Conservation (phyloP, 1,140 invertebrate species). For the Bombus sibiricus region DNA sequence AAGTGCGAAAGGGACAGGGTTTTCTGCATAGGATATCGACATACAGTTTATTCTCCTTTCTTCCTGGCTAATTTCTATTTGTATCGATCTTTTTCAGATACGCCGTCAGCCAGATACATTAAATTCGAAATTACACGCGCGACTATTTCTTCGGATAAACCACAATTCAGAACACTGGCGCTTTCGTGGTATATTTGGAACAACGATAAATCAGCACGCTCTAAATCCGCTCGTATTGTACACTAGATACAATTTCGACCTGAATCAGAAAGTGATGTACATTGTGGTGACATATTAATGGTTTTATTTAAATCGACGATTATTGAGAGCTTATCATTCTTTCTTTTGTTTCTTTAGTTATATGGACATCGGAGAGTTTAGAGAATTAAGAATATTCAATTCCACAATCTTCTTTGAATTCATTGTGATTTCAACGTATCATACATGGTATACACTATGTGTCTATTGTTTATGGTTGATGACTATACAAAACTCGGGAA, state of each 20-base stretch:
- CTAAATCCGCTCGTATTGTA: neutral
- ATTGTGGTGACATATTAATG: neutral
- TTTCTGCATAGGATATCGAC: neutral
- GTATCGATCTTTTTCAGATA: neutral
- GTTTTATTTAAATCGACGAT: too few relatives aligned
- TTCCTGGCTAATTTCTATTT: neutral
- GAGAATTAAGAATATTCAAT: neutral
- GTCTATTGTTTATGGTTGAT: neutral
- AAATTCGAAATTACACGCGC: too few relatives aligned
- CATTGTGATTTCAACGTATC: neutral
- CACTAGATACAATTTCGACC: neutral
- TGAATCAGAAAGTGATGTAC: neutral
- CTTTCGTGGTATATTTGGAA: slow-evolving; percentile 2
- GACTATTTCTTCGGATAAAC: too few relatives aligned
- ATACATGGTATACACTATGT: neutral
- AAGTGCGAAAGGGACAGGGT: neutral
- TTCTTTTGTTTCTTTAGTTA: neutral
- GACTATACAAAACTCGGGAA: too few relatives aligned
- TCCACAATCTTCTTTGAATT: neutral
- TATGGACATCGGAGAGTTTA: neutral
- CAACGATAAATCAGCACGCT: slow-evolving; percentile 9
- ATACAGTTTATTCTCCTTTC: neutral
- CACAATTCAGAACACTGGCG: neutral
- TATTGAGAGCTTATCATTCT: too few relatives aligned
- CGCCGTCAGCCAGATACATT: too few relatives aligned